Evolutionary conservation across 2,888 invertebrate species (phyloP).

Genomic region (Cryptus armator): DNA sequence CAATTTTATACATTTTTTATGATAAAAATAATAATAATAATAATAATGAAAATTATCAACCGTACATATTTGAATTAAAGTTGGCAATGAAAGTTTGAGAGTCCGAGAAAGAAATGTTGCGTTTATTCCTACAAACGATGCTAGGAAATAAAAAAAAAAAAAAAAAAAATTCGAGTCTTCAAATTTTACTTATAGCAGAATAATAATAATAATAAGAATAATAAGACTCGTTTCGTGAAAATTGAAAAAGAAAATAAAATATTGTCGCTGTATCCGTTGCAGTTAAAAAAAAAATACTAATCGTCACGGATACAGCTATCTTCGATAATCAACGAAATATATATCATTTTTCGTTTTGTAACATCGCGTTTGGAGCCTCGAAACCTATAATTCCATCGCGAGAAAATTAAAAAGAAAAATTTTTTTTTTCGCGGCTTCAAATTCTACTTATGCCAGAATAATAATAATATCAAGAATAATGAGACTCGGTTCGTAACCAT

Average conservation of each 20-base stretch:
- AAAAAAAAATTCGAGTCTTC: not conserved
- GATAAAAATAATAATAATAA: not conserved
- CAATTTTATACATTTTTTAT: not conserved
- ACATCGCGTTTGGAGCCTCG: too few species aligned
- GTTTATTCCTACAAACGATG: too few species aligned
- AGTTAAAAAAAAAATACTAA: too few species aligned
- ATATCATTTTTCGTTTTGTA: too few species aligned
- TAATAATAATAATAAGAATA: too few species aligned
- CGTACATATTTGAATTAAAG: not conserved
- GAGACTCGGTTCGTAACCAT: not conserved
- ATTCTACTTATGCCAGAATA: not conserved
- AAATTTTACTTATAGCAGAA: not conserved
- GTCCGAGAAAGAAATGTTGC: not conserved
- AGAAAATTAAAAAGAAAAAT: not conserved
- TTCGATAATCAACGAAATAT: too few species aligned
- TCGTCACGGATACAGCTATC: too few species aligned
- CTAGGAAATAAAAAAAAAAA: not conserved
- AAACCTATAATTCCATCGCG: not conserved
- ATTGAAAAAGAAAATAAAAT: too few species aligned
- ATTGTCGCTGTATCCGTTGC: too few species aligned
- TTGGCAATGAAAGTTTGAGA: not conserved
- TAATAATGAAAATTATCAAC: not conserved
- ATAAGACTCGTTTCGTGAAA: too few species aligned
- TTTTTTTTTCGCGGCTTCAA: not conserved
- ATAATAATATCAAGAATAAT: not conserved